These are phyloP conservation scores for Ibidorhyncha struthersii DNA, from an alignment of 2,113 vertebrate genomes.

Conservation along the genomic window DNA sequence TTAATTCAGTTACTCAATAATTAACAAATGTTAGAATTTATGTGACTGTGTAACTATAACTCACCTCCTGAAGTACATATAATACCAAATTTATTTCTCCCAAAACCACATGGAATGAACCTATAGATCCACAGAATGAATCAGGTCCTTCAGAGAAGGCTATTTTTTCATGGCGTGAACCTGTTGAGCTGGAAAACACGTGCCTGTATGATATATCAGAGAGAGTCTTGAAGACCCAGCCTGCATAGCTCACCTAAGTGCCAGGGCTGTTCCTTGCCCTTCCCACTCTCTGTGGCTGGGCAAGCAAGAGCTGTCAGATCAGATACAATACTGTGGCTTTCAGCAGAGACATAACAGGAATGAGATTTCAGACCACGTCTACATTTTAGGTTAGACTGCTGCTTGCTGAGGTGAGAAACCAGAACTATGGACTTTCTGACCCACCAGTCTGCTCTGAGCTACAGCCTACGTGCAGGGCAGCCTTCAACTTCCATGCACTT, in stretches of 20 bases:
- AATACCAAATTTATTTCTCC: not conserved
- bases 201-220: not conserved
- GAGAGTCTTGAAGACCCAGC: not conserved
- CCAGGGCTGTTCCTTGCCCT: not conserved
- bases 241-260: not conserved
- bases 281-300: not conserved
- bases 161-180: not conserved
- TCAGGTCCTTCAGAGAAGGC: not conserved
- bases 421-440: not conserved
- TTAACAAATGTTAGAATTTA: not conserved
- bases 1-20: not conserved
- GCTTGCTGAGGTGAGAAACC: not conserved
- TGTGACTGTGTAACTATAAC: not conserved
- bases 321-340: not conserved
- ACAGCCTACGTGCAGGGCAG: not conserved
- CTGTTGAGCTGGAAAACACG: not conserved
- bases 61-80: not conserved
- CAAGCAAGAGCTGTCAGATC: not conserved
- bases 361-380: not conserved
- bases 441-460: not conserved
- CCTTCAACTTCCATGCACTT: not conserved
- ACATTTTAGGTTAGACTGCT: not conserved
- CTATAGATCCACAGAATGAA: not conserved
- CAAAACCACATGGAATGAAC: not conserved
- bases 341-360: not conserved